Evolutionary conservation across 2,888 invertebrate species (phyloP).

Genomic region (Allolobophora icterica): DNA sequence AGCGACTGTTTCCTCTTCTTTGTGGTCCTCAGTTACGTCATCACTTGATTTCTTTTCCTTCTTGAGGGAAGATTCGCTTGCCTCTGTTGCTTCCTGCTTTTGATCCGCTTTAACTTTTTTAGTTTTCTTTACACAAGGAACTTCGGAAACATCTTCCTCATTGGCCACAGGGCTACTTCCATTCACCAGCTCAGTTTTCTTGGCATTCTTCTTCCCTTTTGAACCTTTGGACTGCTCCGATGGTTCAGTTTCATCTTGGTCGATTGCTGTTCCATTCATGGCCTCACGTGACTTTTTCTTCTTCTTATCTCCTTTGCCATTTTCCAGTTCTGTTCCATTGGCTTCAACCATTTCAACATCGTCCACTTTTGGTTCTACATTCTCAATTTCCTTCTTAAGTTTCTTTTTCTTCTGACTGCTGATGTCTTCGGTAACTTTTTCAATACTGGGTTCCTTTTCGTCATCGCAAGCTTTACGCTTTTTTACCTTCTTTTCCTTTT

Average conservation of each 20-base stretch:
- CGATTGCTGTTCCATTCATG: background rate
- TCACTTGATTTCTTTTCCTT: background rate
- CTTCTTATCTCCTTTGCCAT: background rate
- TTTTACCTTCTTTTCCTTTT: slow-evolving; percentile 12
- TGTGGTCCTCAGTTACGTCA: background rate
- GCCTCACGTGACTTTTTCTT: background rate
- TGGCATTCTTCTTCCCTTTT: background rate
- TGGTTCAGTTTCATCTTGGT: background rate
- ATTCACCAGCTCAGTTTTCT: background rate
- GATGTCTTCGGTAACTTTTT: background rate
- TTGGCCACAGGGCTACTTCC: background rate
- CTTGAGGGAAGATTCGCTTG: background rate
- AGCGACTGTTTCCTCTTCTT: slow-evolving; percentile 47
- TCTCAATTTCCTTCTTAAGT: background rate
- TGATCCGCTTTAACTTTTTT: slow-evolving; percentile 1
- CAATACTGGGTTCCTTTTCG: background rate
- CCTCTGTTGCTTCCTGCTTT: background rate
- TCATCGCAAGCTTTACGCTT: background rate
- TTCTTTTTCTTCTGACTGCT: background rate
- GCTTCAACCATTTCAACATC: background rate
- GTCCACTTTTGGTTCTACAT: background rate
- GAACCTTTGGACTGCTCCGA: background rate
- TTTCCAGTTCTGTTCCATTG: background rate
- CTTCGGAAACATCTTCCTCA: background rate
- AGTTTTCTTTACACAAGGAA: background rate